Conservation (phyloP, 2,113 vertebrate species). For the Grammomys dolichurus region DNA sequence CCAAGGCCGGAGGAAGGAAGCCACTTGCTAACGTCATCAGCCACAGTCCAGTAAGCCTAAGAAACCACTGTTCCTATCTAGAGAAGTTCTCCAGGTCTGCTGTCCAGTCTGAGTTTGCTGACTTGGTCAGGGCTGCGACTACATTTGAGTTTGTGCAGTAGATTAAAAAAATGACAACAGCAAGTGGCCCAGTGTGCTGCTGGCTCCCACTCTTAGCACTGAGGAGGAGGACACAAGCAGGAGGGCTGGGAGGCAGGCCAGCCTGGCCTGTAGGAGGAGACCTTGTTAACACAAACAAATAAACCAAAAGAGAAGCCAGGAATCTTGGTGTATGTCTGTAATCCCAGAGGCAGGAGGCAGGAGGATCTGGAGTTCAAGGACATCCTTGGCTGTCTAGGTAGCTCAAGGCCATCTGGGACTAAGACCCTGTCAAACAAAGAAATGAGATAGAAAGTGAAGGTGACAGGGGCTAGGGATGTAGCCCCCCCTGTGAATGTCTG, state of each 20-base stretch:
- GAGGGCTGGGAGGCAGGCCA: not conserved
- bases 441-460: not conserved
- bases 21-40: not conserved
- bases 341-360: not conserved
- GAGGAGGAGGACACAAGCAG: no score
- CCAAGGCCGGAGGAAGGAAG: not conserved
- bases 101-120: not conserved
- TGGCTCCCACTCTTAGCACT: no score
- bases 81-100: not conserved
- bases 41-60: not conserved
- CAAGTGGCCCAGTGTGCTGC: not conserved
- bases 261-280: not conserved
- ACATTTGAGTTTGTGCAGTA: not conserved
- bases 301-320: not conserved
- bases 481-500: not conserved
- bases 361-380: not conserved
- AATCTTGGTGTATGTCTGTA: not conserved
- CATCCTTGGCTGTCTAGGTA: not conserved
- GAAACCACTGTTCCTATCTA: not conserved
- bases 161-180: not conserved
- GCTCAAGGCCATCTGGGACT: not conserved
- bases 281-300: not conserved
- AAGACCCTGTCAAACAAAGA: not conserved
- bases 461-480: not conserved
- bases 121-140: not conserved